These are phyloP conservation scores for Crotalus helleri DNA, from an alignment of 2,113 vertebrate species.

Conservation along the genomic window DNA sequence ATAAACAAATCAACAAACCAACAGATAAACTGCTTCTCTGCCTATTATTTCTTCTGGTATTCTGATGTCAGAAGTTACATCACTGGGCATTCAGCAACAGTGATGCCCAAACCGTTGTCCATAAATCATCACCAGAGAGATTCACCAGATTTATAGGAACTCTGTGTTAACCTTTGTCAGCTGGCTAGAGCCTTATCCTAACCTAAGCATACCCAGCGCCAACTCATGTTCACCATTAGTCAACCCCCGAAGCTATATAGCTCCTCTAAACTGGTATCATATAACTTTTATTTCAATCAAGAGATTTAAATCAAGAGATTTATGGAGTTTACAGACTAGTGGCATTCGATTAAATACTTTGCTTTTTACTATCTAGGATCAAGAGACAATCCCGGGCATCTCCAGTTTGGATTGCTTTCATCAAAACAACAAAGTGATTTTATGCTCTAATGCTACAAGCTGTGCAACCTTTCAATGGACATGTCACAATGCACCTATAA, in stretches of 20 bases:
- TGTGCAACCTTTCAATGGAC: background rate
- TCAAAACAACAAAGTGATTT: background rate
- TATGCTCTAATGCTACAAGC: background rate
- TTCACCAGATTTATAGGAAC: background rate
- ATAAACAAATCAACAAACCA: background rate
- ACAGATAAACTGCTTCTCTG: background rate
- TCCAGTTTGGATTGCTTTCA: background rate
- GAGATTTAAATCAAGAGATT: background rate
- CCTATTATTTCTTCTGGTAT: background rate
- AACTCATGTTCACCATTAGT: background rate
- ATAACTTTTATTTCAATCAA: background rate
- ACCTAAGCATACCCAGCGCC: background rate
- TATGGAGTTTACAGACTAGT: background rate
- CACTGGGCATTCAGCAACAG: background rate
- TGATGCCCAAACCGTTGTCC: background rate
- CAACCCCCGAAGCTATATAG: background rate
- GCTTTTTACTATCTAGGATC: background rate
- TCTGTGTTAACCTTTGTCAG: background rate
- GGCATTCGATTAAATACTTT: background rate
- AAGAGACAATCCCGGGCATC: background rate
- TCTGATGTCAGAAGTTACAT: background rate
- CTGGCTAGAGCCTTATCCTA: background rate
- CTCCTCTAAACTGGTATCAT: background rate
- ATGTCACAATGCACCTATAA: background rate
- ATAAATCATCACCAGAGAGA: background rate